Percentiles rank a stretch among this genome's conserved stretches.
Evolutionary conservation across 2,797 vertebrate species (phyloP).

Genomic region (Lacerta viridis): DNA sequence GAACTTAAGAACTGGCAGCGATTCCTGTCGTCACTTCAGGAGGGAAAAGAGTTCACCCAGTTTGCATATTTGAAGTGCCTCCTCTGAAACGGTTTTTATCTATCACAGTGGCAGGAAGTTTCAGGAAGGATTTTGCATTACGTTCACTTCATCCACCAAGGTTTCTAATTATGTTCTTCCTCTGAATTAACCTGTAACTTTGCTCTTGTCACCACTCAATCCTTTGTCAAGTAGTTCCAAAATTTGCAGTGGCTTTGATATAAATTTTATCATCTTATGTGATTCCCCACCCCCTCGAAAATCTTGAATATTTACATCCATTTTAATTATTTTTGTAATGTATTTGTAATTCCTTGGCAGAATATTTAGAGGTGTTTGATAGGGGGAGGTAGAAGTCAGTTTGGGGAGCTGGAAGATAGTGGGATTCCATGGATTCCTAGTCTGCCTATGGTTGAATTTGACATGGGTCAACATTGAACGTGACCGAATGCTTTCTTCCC

Average conservation of each 20-base stretch:
- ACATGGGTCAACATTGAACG: accelerated
- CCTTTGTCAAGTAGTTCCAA: background rate
- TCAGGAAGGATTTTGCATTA: background rate
- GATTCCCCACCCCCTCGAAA: background rate
- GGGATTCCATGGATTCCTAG: accelerated
- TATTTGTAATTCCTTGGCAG: background rate
- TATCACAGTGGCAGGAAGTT: background rate
- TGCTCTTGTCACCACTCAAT: background rate
- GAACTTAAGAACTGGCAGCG: background rate
- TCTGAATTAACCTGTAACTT: background rate
- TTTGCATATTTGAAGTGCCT: background rate
- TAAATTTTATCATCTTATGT: background rate
- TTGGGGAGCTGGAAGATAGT: background rate
- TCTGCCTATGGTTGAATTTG: background rate
- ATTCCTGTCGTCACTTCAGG: background rate
- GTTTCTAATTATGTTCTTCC: background rate
- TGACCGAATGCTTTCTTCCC: slow-evolving; percentile 26
- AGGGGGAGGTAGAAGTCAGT: accelerated
- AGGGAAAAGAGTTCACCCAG: background rate
- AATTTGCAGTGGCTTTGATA: background rate
- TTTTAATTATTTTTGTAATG: slow-evolving; percentile 21
- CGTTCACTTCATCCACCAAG: too few species aligned
- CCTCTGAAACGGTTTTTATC: background rate
- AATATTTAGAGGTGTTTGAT: background rate
- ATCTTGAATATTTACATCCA: background rate